Percentiles rank a stretch among this genome's conserved stretches.
These are phyloP conservation scores for Polydrusus tereticollis DNA, from an alignment of 2,888 invertebrate genomes.

Conservation along the genomic window DNA sequence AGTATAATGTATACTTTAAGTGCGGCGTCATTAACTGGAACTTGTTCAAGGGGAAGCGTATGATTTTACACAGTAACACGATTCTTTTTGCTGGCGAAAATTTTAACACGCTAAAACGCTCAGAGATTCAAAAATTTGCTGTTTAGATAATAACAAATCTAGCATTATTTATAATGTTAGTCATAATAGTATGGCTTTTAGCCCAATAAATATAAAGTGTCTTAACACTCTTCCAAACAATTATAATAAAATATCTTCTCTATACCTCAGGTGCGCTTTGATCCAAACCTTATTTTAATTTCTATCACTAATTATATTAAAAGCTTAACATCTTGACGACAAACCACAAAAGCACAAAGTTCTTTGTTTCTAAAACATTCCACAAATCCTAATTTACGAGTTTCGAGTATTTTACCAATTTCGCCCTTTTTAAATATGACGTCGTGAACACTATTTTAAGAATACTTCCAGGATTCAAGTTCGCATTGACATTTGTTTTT, in stretches of 20 bases:
- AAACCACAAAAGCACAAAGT: constrained; percentile 20
- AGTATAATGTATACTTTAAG: too few relatives aligned
- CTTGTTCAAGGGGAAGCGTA: too few relatives aligned
- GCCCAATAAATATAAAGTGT: constrained; percentile 2
- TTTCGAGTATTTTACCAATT: constrained; percentile 16
- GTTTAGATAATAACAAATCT: constrained; percentile 12
- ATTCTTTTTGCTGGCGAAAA: not conserved
- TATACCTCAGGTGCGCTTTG: constrained; percentile 10
- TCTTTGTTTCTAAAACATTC: constrained; percentile 8
- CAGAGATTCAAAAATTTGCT: not conserved
- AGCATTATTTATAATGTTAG: not conserved
- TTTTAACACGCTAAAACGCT: not conserved
- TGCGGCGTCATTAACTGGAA: too few relatives aligned
- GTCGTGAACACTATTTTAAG: too few relatives aligned
- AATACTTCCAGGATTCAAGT: too few relatives aligned
- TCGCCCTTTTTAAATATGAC: too few relatives aligned
- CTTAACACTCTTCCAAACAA: constrained; percentile 3
- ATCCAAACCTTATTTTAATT: constrained; percentile 20
- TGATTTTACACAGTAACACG: too few relatives aligned
- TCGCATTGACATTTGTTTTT: too few relatives aligned
- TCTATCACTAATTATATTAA: constrained; percentile 25
- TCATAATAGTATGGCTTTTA: constrained; percentile 1
- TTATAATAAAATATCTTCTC: constrained; percentile 7
- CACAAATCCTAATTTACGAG: constrained; percentile 5
- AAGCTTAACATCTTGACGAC: constrained; percentile 19